These are phyloP conservation scores for Trachelus tabidus DNA, from an alignment of 2,888 invertebrate genomes.

Conservation along the genomic window DNA sequence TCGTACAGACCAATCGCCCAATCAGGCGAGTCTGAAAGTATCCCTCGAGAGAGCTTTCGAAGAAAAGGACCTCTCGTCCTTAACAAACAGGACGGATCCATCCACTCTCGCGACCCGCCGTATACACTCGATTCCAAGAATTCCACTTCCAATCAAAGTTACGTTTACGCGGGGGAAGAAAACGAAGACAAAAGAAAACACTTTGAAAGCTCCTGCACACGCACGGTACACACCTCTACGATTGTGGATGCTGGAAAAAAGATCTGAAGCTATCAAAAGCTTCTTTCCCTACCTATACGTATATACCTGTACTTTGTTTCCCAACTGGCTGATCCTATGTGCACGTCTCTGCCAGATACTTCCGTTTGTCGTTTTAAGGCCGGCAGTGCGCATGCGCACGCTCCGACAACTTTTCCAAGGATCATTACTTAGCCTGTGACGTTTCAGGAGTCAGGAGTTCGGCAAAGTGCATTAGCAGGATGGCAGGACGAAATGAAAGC, in stretches of 20 bases:
- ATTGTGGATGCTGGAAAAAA: not conserved
- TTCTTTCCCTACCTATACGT: not conserved
- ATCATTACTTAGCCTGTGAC: not conserved
- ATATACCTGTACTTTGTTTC: not conserved
- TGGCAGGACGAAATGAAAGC: not conserved
- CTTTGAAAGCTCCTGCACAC: not conserved
- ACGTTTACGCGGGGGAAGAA: not conserved
- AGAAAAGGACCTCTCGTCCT: not conserved
- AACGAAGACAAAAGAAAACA: not conserved
- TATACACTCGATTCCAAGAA: not conserved
- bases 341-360: not conserved
- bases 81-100: not conserved
- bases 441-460: constrained; percentile 8
- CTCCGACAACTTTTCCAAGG: not conserved
- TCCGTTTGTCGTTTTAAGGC: not conserved
- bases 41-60: not conserved
- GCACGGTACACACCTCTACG: not conserved
- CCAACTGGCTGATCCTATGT: not conserved
- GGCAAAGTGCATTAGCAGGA: constrained; percentile 38
- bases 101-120: not conserved
- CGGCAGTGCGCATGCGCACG: not conserved
- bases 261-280: not conserved
- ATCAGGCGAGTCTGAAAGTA: not conserved
- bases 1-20: not conserved
- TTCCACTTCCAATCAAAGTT: not conserved